These are phyloP conservation scores for Phoronis australis DNA, from an alignment of 2,888 invertebrate species.

Conservation along the genomic window DNA sequence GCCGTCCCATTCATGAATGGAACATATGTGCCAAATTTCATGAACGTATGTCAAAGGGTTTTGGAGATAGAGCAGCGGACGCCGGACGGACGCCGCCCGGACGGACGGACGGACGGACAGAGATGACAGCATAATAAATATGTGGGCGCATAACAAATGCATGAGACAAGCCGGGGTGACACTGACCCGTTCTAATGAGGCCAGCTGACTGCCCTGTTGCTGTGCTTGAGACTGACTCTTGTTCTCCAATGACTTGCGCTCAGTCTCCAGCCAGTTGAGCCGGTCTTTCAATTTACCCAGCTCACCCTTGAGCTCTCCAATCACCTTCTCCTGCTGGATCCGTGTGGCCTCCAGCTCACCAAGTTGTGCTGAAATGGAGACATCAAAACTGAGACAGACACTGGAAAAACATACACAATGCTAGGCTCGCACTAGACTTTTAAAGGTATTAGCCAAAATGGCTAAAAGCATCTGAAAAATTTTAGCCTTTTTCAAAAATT, in stretches of 20 bases:
- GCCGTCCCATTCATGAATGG: no score
- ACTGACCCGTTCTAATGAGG: constrained; percentile 32
- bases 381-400: constrained; percentile 1
- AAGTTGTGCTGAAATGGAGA: constrained; percentile 26
- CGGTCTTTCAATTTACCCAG: constrained; percentile 30
- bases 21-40: no score
- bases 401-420: background rate
- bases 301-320: constrained; percentile 29
- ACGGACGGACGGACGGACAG: no score
- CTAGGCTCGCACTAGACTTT: no score
- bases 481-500: background rate
- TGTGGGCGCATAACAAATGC: no score
- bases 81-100: no score
- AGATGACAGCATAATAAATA: no score
- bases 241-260: constrained; percentile 26
- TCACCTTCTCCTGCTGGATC: constrained; percentile 36
- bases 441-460: background rate
- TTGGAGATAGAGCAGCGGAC: no score
- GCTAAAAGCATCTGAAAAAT: background rate
- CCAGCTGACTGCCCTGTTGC: constrained; percentile 25
- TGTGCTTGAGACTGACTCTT: constrained; percentile 25
- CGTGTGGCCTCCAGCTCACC: constrained; percentile 45
- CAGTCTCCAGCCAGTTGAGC: constrained; percentile 32
- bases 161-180: no score
- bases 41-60: no score